Evolutionary conservation across 2,113 vertebrate species (phyloP), one percentile per base, ranked within the genome.

Genomic region (Suricata suricatta): DNA sequence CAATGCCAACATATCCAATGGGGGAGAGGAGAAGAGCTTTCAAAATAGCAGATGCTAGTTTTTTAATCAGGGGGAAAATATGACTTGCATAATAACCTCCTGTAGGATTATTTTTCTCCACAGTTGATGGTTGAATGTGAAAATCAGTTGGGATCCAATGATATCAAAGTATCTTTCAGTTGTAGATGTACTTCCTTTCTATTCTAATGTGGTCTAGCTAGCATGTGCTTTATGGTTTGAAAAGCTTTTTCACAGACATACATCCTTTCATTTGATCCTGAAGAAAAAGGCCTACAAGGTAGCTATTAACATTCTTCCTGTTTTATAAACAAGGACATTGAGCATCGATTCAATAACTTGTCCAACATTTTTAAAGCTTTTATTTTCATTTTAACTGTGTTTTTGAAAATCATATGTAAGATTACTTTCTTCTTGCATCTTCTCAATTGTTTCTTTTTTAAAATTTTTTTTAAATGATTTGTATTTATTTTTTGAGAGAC

Each of bases 21-120:
- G 31, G 4, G 15, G 23, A 72, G 88, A 89, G 44, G 82, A 68
- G 5, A 12, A 38, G 31, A 82, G 27, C 13, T 25, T 74, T 92
- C 35, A 63, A n/a, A 76, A 38, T 23, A 86, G 31, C 29, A 81
- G 66, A 60, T 15, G 41, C 23, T 25, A 13, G 54, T 88, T 84
- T 93, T 92, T 72, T 74, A 90, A 79, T n/a, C 19, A 96, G 60
- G 11, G 82, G 69, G 63, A 87, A 90, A 90, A 17, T 7, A 54
- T 29, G 35, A 81, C 41, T 85, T 72, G 81, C 33, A 63, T 60
- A 29, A 44, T 2, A 1, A 16, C 16, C 57, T 89, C 63, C 38
- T 38, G 9, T 27, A 38, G 25, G 27, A 27, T 57, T 47, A 9
- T 77, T 85, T 84, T 87, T 69, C 25, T 76, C 38, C 50, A 57